phyloP scores from a whole-genome alignment of 2,888 invertebrate species.

The Hemithea aestivaria region DNA sequence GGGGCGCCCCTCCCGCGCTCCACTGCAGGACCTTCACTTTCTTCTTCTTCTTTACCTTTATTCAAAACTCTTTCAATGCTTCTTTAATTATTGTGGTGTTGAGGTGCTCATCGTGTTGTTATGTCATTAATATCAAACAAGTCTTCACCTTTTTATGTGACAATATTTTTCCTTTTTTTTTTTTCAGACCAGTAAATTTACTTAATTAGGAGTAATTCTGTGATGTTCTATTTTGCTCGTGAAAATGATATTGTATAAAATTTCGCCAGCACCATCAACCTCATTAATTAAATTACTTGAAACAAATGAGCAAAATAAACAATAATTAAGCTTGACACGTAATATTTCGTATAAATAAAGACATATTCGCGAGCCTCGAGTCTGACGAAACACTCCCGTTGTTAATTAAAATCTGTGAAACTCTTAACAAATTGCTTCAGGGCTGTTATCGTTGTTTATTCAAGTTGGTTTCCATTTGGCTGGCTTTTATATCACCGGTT shows the following conservation, averaged over 20 bases:
- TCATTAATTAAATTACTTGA: slow-evolving; percentile 23
- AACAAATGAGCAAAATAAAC: slow-evolving; percentile 34
- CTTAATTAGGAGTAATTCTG: too few relatives aligned
- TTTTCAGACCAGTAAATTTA: too few relatives aligned
- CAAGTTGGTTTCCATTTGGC: slow-evolving; percentile 21
- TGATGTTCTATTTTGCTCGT: too few relatives aligned
- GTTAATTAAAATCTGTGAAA: slow-evolving; percentile 50
- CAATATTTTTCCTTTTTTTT: too few relatives aligned
- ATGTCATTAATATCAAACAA: too few relatives aligned
- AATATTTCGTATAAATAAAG: slow-evolving; percentile 37
- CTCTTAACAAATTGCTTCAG: slow-evolving; percentile 35
- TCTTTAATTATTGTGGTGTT: too few relatives aligned
- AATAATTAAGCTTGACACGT: slow-evolving; percentile 35
- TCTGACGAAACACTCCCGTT: slow-evolving; percentile 30
- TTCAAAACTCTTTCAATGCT: slow-evolving; percentile 19
- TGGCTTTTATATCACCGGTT: slow-evolving; percentile 24
- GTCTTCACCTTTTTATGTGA: too few relatives aligned
- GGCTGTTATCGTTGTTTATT: slow-evolving; percentile 26
- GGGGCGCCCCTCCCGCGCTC: slow-evolving; percentile 59
- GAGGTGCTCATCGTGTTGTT: too few relatives aligned
- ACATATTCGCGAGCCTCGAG: slow-evolving; percentile 28
- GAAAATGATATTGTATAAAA: slow-evolving; percentile 7
- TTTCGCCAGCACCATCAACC: slow-evolving; percentile 14
- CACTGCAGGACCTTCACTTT: slow-evolving; percentile 52
- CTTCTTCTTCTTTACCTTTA: slow-evolving; percentile 42